A percentile compares a stretch with the other conserved stretches of the same genome.
These are phyloP conservation scores for Alligator mississippiensis DNA, from an alignment of 2,113 vertebrate genomes.

Conservation along the genomic window DNA sequence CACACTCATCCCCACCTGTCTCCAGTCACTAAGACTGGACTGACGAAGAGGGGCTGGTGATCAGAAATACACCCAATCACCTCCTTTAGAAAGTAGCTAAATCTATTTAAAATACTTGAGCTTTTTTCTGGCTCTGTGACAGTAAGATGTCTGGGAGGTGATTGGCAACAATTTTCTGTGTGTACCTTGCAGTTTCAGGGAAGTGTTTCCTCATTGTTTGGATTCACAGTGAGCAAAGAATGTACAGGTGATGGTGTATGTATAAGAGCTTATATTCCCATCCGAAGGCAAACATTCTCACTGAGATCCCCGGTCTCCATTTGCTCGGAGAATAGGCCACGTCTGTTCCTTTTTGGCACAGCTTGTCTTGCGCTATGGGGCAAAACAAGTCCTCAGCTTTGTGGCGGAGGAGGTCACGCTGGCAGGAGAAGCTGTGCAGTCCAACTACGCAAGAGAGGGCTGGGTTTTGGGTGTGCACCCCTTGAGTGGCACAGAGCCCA, in stretches of 20 bases:
- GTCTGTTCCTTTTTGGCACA: background rate
- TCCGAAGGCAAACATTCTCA: accelerated
- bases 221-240: background rate
- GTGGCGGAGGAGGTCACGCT: background rate
- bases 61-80: background rate
- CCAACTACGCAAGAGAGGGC: slow-evolving; percentile 43
- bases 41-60: background rate
- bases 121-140: slow-evolving; percentile 9
- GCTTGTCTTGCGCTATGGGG: accelerated
- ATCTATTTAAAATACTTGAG: background rate
- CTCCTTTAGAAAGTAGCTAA: background rate
- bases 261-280: accelerated
- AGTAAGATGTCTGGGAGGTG: slow-evolving; percentile 53
- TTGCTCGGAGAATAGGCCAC: accelerated
- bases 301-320: accelerated
- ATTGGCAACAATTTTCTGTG: slow-evolving; percentile 37
- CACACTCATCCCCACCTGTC: background rate
- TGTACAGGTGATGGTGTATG: accelerated
- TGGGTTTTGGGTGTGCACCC: slow-evolving; percentile 63
- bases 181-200: slow-evolving; percentile 36
- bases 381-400: background rate
- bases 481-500: slow-evolving; percentile 35
- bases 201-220: slow-evolving; percentile 65
- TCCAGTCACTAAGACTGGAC: background rate
- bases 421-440: background rate